Conservation (phyloP, 1,140 invertebrate species). For the Drosophila virilis region DNA sequence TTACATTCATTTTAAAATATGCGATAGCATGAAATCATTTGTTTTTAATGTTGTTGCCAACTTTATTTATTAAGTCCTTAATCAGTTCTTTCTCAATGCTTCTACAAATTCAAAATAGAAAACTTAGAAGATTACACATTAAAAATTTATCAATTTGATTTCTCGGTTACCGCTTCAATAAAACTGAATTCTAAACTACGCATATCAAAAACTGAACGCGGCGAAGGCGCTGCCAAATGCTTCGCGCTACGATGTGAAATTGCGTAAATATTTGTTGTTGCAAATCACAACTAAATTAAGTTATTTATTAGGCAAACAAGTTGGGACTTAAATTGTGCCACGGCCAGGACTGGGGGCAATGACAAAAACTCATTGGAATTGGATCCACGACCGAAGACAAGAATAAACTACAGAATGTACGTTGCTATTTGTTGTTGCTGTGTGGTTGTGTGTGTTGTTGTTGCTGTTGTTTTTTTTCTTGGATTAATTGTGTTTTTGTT, state of each 20-base stretch:
- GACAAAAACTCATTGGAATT: constrained; percentile 68
- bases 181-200: constrained; percentile 68
- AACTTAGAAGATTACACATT: constrained; percentile 74
- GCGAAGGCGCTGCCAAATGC: constrained; percentile 34
- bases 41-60: constrained; percentile 81
- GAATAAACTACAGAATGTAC: constrained; percentile 81
- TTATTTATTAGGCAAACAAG: constrained; percentile 42
- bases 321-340: constrained; percentile 48
- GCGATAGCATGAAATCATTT: background rate
- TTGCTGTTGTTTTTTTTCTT: constrained; percentile 30
- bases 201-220: constrained; percentile 38
- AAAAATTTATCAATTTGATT: constrained; percentile 67
- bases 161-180: constrained; percentile 60
- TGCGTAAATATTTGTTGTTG: constrained; percentile 30
- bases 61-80: constrained; percentile 82
- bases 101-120: constrained; percentile 79
- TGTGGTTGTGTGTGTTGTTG: constrained; percentile 53
- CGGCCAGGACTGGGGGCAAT: constrained; percentile 52
- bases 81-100: constrained; percentile 80
- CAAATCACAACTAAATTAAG: constrained; percentile 51
- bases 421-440: constrained; percentile 73
- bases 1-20: background rate
- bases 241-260: constrained; percentile 35
- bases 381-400: constrained; percentile 40
- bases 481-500: constrained; percentile 30